Percentiles rank a stretch among this genome's conserved stretches.
Evolutionary conservation across 1,140 invertebrate species (phyloP).

Genomic region (Riptortus pedestris): DNA sequence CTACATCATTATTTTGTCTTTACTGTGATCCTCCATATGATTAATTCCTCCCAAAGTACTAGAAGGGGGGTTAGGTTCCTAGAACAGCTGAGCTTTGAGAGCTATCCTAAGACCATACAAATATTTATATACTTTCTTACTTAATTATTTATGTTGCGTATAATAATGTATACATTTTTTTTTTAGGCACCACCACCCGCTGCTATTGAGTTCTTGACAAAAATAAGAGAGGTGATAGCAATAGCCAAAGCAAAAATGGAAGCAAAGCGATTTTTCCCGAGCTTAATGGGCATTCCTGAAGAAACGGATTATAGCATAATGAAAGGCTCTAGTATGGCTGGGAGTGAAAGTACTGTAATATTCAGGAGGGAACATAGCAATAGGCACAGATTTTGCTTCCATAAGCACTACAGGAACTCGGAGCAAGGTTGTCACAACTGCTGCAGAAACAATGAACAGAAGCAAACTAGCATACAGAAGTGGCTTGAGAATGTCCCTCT

Average conservation of each 20-base stretch:
- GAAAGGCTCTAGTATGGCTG: constrained; percentile 32
- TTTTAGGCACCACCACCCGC: constrained; percentile 71
- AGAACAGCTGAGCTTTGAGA: too few relatives aligned
- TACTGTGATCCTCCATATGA: too few relatives aligned
- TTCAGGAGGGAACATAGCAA: constrained; percentile 46
- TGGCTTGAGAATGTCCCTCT: constrained; percentile 61
- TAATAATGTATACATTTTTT: too few relatives aligned
- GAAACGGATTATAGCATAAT: constrained; percentile 44
- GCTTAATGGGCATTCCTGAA: constrained; percentile 68
- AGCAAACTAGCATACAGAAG: constrained; percentile 58
- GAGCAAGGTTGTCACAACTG: constrained; percentile 41
- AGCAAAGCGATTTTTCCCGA: constrained; percentile 65
- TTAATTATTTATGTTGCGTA: too few relatives aligned
- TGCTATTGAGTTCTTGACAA: constrained; percentile 71
- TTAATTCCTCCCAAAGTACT: too few relatives aligned
- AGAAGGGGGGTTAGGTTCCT: too few relatives aligned
- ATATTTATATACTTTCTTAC: too few relatives aligned
- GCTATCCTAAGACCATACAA: too few relatives aligned
- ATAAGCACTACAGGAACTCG: not conserved
- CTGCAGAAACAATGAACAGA: constrained; percentile 45
- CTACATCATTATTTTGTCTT: too few relatives aligned
- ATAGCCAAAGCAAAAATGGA: constrained; percentile 79
- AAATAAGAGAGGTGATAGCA: constrained; percentile 77
- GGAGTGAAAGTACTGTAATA: constrained; percentile 37
- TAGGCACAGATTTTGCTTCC: constrained; percentile 29